phyloP scores from a whole-genome alignment of 1,140 invertebrate genomes.

The Sitodiplosis mosellana region DNA sequence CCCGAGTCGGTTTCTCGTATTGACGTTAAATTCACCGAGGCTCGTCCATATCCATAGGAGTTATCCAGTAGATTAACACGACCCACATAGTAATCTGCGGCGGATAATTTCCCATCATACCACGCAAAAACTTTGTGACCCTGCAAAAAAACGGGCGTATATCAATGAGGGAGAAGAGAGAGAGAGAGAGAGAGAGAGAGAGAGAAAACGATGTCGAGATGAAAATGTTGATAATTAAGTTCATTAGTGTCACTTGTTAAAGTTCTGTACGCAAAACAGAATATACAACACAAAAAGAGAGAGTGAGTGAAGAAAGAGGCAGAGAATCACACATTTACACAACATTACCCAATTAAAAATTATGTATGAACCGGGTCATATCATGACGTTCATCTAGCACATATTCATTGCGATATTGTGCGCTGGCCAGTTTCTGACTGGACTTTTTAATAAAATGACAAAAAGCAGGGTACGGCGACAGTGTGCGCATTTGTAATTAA shows the following conservation, averaged over 20 bases:
- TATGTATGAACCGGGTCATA: too few species aligned
- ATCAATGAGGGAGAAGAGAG: too few species aligned
- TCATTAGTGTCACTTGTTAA: background rate
- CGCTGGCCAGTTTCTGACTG: too few species aligned
- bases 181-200: too few species aligned
- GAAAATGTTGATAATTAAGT: background rate
- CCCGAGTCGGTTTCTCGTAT: conserved; percentile 76
- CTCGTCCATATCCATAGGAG: conserved; percentile 39
- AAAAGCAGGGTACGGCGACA: too few species aligned
- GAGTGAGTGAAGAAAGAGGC: background rate
- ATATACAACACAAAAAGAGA: background rate
- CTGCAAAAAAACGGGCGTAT: too few species aligned
- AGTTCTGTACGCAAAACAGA: background rate
- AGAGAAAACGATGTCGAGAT: background rate
- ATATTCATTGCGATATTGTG: too few species aligned
- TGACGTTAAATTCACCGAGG: conserved; percentile 74
- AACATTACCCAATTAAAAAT: too few species aligned
- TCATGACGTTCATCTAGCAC: too few species aligned
- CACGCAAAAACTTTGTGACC: conserved; percentile 54
- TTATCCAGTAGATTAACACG: conserved; percentile 44
- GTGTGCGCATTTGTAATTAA: too few species aligned
- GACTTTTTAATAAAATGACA: too few species aligned
- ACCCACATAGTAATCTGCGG: conserved; percentile 51
- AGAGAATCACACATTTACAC: background rate
- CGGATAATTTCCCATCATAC: conserved; percentile 52